phyloP scores from a whole-genome alignment of 1,140 invertebrate species.

The Stenopsyche tienmushanensis region DNA sequence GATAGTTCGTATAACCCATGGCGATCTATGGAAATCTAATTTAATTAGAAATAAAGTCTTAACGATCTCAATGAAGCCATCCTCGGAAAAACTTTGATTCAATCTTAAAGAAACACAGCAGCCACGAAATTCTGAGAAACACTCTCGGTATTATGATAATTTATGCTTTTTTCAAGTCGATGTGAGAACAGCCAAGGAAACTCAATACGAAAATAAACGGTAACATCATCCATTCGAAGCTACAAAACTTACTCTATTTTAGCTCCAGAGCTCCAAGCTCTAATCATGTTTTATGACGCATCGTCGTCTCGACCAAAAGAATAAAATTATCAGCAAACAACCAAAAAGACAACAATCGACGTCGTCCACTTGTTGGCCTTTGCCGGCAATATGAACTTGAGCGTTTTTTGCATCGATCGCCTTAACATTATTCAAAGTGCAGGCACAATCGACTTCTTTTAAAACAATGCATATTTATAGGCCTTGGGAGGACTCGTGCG shows the following conservation, averaged over 20 bases:
- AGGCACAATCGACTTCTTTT: too few relatives aligned
- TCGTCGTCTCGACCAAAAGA: background rate
- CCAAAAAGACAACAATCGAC: background rate
- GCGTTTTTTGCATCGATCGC: background rate
- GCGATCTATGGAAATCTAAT: too few relatives aligned
- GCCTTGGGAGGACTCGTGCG: background rate
- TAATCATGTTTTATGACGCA: slow-evolving; percentile 16
- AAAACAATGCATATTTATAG: background rate
- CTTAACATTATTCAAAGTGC: background rate
- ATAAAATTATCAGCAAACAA: background rate
- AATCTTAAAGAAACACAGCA: too few relatives aligned
- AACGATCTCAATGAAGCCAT: too few relatives aligned
- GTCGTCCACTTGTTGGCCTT: background rate
- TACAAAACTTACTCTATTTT: slow-evolving; percentile 13
- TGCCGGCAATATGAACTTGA: background rate
- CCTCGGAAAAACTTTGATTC: too few relatives aligned
- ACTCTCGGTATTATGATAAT: too few relatives aligned
- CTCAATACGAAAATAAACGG: too few relatives aligned
- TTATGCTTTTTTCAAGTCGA: too few relatives aligned
- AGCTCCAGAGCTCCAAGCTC: background rate
- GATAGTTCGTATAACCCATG: too few relatives aligned
- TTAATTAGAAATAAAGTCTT: too few relatives aligned
- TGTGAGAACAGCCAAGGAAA: too few relatives aligned
- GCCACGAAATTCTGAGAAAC: too few relatives aligned
- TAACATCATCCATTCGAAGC: slow-evolving; percentile 15